Evolutionary conservation across 1,140 invertebrate species (phyloP), one percentile per base, ranked within the genome.

Genomic region (Cydia fagiglandana): DNA sequence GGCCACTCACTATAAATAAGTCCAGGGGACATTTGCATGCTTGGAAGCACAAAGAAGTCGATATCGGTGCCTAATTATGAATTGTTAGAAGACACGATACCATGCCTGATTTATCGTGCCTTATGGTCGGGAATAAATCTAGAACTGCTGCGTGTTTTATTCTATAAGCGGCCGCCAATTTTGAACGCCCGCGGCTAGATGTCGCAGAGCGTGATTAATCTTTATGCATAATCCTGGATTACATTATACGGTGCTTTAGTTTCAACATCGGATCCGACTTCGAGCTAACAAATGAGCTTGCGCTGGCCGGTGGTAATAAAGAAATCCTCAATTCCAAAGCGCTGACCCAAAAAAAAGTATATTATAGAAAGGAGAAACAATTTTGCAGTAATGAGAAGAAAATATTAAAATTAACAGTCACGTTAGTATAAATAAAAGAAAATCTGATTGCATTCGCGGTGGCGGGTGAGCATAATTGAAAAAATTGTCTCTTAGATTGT

Each of bases 401-500:
- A 73, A 53, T 73, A 73, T 73, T 73, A 73, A 73, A 73, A 73
- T 73, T 53, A 53, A 73, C 47, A 74, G 73, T 15, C 75, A 64
- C 64, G 84, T 79, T 80, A 80, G 76, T 77, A 73, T 84, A 87
- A 86, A 88, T 88, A 86, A 87, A 87, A 88, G 83, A 88, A 85
- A 79, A 84, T 84, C 78, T 83, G 81, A 87, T 87, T 87, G 85
- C 83, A 83, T 83, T 84, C 78, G 82, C 81, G 78, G 84, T 82
- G 77, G 81, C 80, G 79, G 70, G 73, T 77, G 80, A 47, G 75
- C 53, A 80, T 86, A 87, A 87, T 87, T 89, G 83, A 86, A 89
- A 88, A 89, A 89, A 89, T 75, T 87, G 85, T 86, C 83, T 82
- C 81, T 78, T 82, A 78, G 78, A 85, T 84, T 85, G 80, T 84